Evolutionary conservation across 1,140 invertebrate genomes (phyloP).

Genomic region (Ceratina australensis): DNA sequence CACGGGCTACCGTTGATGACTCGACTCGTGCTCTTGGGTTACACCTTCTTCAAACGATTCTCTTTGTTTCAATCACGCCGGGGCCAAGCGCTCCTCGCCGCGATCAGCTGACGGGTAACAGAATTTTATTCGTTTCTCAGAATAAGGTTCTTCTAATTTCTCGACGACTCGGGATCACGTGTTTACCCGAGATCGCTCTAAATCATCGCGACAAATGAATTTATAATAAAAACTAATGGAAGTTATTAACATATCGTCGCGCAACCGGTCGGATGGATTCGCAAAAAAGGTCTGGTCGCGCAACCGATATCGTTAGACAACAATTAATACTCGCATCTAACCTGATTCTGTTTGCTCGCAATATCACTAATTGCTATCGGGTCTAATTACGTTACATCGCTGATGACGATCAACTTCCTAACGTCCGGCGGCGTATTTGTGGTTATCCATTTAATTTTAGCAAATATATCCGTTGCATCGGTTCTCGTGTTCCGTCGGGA

Average conservation of each 20-base stretch:
- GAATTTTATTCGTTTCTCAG: background rate
- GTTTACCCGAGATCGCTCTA: no score
- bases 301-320: background rate
- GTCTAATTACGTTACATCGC: background rate
- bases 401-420: constrained; percentile 12
- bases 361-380: background rate
- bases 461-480: background rate
- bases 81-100: background rate
- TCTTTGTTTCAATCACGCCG: no score
- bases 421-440: background rate
- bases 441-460: constrained; percentile 18
- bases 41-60: constrained; percentile 3
- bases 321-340: background rate
- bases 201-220: no score
- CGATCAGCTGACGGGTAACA: background rate
- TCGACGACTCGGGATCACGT: no score
- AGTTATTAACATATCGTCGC: no score
- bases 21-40: constrained; percentile 3
- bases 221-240: no score
- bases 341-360: background rate
- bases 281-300: no score
- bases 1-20: constrained; percentile 19
- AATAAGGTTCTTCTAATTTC: background rate
- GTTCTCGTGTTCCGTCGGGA: background rate
- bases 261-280: no score